Evolutionary conservation across 2,797 vertebrate genomes (phyloP).

Genomic region (Loris lydekkerianus): DNA sequence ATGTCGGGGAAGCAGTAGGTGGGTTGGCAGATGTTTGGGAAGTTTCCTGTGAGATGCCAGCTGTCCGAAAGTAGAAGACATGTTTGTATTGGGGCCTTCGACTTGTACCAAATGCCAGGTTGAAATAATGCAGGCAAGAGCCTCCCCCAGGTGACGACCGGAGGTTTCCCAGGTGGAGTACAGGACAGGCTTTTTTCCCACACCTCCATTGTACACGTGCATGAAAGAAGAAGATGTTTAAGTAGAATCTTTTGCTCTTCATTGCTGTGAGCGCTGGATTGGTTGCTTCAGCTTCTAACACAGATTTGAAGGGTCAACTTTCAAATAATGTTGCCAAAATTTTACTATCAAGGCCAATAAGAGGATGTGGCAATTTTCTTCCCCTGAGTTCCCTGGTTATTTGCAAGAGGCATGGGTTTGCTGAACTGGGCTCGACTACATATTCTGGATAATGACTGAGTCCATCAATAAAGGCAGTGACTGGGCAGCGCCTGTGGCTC

Average conservation of each 20-base stretch:
- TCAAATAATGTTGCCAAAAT: neutral
- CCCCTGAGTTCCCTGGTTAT: neutral
- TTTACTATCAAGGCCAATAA: neutral
- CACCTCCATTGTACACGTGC: no score
- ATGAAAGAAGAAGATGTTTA: neutral
- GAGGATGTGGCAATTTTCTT: neutral
- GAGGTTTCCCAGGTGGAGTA: neutral
- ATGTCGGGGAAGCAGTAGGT: slow-evolving; percentile 25
- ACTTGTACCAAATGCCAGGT: neutral
- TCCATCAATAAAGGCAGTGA: neutral
- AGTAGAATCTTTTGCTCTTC: neutral
- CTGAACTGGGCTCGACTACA: neutral
- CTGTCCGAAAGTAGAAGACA: slow-evolving; percentile 44
- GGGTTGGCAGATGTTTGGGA: slow-evolving; percentile 5
- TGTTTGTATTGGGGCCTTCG: slow-evolving; percentile 18
- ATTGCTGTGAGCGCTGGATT: neutral
- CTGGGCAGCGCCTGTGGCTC: no score
- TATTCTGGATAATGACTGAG: neutral
- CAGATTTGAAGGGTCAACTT: neutral
- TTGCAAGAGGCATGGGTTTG: neutral
- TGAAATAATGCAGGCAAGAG: neutral
- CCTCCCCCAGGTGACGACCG: neutral
- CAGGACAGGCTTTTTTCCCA: neutral
- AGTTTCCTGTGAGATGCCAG: slow-evolving; percentile 9
- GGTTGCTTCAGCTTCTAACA: neutral